Evolutionary conservation across 2,113 vertebrate genomes (phyloP).

Genomic region (rabbit (Oryctolagus cuniculus)): DNA sequence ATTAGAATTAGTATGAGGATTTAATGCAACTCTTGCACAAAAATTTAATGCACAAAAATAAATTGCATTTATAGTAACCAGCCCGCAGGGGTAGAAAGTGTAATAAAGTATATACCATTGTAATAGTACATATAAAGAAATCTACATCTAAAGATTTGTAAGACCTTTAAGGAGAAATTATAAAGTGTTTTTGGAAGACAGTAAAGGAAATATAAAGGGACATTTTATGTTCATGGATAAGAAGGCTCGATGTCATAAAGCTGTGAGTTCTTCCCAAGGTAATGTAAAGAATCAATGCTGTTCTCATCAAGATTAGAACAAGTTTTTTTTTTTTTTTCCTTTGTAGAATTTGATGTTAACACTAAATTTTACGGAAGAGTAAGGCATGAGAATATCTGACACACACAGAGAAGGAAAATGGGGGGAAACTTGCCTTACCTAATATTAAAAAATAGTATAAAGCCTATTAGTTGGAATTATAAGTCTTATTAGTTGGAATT

Average conservation of each 20-base stretch:
- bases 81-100: neutral
- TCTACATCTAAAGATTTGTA: conserved; percentile 49
- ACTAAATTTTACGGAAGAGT: conserved; percentile 39
- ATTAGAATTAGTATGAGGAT: conserved; percentile 58
- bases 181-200: conserved; percentile 60
- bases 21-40: conserved; percentile 42
- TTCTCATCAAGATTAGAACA: conserved; percentile 8
- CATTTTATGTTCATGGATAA: conserved; percentile 38
- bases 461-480: neutral
- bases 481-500: neutral
- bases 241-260: neutral
- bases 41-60: conserved; percentile 54
- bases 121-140: conserved; percentile 48
- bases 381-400: neutral
- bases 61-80: conserved; percentile 44
- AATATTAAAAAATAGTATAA: neutral
- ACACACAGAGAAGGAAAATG: neutral
- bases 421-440: neutral
- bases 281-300: neutral
- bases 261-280: neutral
- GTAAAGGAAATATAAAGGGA: conserved; percentile 47
- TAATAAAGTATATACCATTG: conserved; percentile 47
- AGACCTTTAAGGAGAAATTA: conserved; percentile 54
- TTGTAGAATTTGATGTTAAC: neutral
- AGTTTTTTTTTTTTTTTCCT: neutral